A percentile compares a stretch with the other conserved stretches of the same genome.
Conservation (phyloP, 2,797 vertebrate genomes). For the Australoheros facetus region DNA sequence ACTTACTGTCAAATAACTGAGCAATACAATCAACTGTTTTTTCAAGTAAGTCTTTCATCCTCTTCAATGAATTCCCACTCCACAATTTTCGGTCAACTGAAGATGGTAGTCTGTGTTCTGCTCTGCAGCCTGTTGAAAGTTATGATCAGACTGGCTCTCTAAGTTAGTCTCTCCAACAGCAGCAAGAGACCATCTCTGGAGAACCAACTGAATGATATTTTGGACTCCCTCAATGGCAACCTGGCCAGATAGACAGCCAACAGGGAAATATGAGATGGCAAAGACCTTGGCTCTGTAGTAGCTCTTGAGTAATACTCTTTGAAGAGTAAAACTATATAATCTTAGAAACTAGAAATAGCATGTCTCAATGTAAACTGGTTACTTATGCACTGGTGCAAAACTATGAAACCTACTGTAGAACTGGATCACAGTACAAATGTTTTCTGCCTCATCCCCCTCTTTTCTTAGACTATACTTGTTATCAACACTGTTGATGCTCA, state of each 20-base stretch:
- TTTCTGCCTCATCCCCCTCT: background rate
- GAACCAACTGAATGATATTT: background rate
- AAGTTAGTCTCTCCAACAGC: too few relatives aligned
- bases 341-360: too few relatives aligned
- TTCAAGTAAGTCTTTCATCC: too few relatives aligned
- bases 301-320: background rate
- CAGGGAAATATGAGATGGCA: background rate
- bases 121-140: too few relatives aligned
- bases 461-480: background rate
- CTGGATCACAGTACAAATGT: background rate
- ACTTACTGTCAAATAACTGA: too few relatives aligned
- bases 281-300: too few relatives aligned
- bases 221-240: background rate
- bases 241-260: background rate
- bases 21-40: too few relatives aligned
- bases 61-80: too few relatives aligned
- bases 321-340: background rate
- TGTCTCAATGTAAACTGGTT: background rate
- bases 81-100: too few relatives aligned
- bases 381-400: background rate
- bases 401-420: background rate
- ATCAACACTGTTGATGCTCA: background rate
- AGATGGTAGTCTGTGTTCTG: too few relatives aligned
- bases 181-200: too few relatives aligned
- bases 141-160: too few relatives aligned